Evolutionary conservation across 2,797 vertebrate species (phyloP).

Genomic region (Myripristis jacobus): DNA sequence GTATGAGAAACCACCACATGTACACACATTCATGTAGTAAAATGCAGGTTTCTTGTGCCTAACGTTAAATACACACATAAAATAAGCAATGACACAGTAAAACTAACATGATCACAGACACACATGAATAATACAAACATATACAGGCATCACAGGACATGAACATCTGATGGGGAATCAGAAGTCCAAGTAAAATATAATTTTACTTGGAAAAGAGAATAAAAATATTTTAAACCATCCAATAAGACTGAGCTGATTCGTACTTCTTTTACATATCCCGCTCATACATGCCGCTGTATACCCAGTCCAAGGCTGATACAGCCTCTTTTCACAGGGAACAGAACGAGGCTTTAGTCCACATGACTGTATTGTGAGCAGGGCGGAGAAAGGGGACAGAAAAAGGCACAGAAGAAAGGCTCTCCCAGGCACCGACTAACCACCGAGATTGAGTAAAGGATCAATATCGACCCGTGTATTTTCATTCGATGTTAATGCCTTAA

Average conservation of each 20-base stretch:
- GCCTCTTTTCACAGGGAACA: not conserved
- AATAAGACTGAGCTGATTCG: not conserved
- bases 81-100: not conserved
- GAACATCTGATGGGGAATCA: not conserved
- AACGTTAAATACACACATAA: not conserved
- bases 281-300: not conserved
- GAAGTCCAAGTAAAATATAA: not conserved
- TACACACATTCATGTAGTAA: not conserved
- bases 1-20: not conserved
- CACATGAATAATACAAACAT: not conserved
- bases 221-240: not conserved
- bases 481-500: constrained; percentile 48
- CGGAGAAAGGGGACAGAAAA: no score
- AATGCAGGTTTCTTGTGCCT: not conserved
- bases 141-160: no score
- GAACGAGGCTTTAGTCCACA: not conserved
- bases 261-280: not conserved
- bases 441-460: constrained; percentile 10
- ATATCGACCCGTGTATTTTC: constrained; percentile 41
- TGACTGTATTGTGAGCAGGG: constrained; percentile 2
- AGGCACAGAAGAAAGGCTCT: not conserved
- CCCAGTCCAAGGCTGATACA: constrained; percentile 2
- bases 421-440: constrained; percentile 9
- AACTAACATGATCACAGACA: not conserved
- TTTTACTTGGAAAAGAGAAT: no score